Evolutionary conservation across 2,888 invertebrate genomes (phyloP), one percentile per base, ranked within the genome.

Genomic region (Leptopilina drosophilae): DNA sequence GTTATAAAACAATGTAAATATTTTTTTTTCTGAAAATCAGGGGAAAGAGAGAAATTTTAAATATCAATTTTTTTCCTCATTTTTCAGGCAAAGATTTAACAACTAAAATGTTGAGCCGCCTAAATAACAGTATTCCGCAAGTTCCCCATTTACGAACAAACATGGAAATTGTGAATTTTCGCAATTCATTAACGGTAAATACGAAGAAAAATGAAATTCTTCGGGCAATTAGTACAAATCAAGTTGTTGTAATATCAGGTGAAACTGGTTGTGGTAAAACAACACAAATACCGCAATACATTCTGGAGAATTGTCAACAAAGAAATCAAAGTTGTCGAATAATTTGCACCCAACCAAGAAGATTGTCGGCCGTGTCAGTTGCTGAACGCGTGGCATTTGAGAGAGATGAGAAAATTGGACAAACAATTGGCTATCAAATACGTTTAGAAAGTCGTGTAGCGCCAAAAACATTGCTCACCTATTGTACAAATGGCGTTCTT

Each of bases 231-330:
- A 82, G 84, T n/a, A 80, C 84, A 0, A 87, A 86, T 85, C 89
- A 94, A 93, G 95, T 96, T n/a, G 91, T 95, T 33, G 94, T 96
- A 84, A 94, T 98, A 33, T 94, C 95, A 5, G 96, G 96, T 0
- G 97, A 97, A 85, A 98, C 98, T 0, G 98, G 98, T 0, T 97
- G 96, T 78, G 98, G 98, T 0, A 98, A 98, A 93, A 98, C 98
- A 0, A 98, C 98, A 0, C 98, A 98, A 93, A 94, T 99, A 64
- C 98, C 99, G 0, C 99, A 99, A 89, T 97, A 96, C 87, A 95
- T 99, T 84, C 92, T 99, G 82, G 97, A 98, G 87, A 94, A 97
- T 91, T 95, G 93, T 85, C 93, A 92, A 87, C 93, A 89, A 86
- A 93, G 91, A 84, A 93, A 94, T 79, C 93, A 93, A 86, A 94